These are phyloP conservation scores for Carassius auratus DNA, from an alignment of 2,113 vertebrate species.

Conservation along the genomic window DNA sequence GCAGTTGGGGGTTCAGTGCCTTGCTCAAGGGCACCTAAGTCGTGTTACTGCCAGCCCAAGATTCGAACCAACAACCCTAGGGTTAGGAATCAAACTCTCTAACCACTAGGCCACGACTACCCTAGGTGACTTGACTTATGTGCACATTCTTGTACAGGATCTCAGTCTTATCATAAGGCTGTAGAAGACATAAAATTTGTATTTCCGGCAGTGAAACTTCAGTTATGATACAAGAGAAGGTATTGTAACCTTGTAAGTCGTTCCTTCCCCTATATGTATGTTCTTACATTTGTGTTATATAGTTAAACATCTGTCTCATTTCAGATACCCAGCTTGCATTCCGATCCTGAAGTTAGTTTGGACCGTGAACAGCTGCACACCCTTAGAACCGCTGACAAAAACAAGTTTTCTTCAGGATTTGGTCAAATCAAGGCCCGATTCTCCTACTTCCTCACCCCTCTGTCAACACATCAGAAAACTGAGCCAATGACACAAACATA, in stretches of 20 bases:
- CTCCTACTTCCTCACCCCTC: neutral
- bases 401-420: constrained; percentile 16
- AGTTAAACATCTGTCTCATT: neutral
- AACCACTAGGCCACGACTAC: too few relatives aligned
- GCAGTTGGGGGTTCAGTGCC: too few relatives aligned
- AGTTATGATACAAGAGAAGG: constrained; percentile 68
- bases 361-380: constrained; percentile 48
- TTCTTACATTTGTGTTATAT: neutral
- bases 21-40: too few relatives aligned
- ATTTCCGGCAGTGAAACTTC: constrained; percentile 67
- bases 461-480: neutral
- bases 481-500: constrained; percentile 10
- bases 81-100: too few relatives aligned
- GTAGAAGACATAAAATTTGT: constrained; percentile 70
- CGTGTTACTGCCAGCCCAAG: too few relatives aligned
- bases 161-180: constrained; percentile 68
- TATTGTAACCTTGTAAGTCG: constrained; percentile 36
- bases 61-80: too few relatives aligned
- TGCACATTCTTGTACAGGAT: constrained; percentile 67
- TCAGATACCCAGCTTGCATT: constrained; percentile 55
- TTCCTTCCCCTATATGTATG: neutral
- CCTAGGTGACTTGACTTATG: too few relatives aligned
- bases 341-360: constrained; percentile 53
- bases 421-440: constrained; percentile 39
- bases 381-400: neutral